Conservation (phyloP, 2,888 invertebrate genomes). For the Noctua fimbriata region DNA sequence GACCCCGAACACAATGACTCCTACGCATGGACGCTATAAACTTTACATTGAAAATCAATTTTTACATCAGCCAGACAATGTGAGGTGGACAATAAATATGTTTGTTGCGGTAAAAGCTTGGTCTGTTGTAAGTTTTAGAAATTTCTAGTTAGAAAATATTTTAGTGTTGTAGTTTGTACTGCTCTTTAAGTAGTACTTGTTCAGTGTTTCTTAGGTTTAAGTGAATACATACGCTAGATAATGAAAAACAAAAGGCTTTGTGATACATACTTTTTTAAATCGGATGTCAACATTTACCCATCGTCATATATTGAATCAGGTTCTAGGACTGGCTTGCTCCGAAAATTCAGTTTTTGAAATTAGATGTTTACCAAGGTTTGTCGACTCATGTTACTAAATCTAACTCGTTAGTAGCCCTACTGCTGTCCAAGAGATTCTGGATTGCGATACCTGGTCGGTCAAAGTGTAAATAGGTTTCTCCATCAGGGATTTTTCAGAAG, state of each 20-base stretch:
- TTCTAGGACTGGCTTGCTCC: neutral
- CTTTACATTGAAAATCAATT: constrained; percentile 81
- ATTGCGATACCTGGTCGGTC: neutral
- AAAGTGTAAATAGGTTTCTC: neutral
- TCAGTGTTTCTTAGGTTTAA: neutral
- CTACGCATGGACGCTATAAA: constrained; percentile 75
- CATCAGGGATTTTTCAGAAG: neutral
- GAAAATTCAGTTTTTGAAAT: neutral
- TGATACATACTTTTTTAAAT: neutral
- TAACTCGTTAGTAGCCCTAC: neutral
- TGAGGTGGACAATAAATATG: constrained; percentile 60
- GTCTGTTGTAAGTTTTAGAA: neutral
- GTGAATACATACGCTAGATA: neutral
- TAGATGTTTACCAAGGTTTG: neutral
- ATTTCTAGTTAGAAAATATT: neutral
- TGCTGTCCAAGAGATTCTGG: neutral
- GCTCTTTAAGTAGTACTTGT: too few species aligned
- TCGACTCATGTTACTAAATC: neutral
- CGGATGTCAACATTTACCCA: neutral
- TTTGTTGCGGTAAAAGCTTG: constrained; percentile 13
- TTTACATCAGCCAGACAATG: constrained; percentile 74
- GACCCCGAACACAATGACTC: constrained; percentile 72
- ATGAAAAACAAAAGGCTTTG: neutral
- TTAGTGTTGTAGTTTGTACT: neutral
- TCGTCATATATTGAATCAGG: neutral